A percentile compares a stretch with the other conserved stretches of the same genome.
Evolutionary conservation across 2,888 invertebrate species (phyloP).

Genomic region (Myopa tessellatipennis): DNA sequence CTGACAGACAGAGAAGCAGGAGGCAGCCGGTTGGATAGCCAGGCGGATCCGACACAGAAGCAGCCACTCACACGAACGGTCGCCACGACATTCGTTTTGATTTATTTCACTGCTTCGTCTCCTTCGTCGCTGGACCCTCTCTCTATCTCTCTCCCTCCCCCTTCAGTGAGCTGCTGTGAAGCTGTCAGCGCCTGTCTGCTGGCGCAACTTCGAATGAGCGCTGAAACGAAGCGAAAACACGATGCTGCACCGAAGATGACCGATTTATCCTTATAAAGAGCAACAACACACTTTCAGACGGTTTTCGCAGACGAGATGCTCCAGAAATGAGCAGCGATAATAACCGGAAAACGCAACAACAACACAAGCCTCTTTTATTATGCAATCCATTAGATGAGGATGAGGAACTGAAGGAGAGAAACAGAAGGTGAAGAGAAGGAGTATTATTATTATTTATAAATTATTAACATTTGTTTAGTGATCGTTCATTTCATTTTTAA

Average conservation of each 20-base stretch:
- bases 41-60: neutral
- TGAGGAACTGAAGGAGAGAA: neutral
- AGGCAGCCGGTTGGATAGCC: neutral
- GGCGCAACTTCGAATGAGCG: neutral
- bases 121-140: too few species aligned
- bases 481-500: too few species aligned
- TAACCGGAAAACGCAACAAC: neutral
- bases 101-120: slow-evolving; percentile 11
- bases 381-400: slow-evolving; percentile 1
- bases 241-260: slow-evolving; percentile 47
- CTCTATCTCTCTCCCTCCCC: neutral
- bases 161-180: neutral
- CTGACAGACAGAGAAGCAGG: neutral
- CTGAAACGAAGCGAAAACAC: neutral
- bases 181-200: neutral
- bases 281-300: neutral
- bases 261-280: slow-evolving; percentile 56
- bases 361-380: neutral
- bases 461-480: too few species aligned
- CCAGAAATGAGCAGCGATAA: slow-evolving; percentile 26
- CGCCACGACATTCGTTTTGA: neutral
- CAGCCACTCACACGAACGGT: neutral
- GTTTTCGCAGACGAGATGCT: slow-evolving; percentile 32
- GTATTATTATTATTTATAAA: neutral
- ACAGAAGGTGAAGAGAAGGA: neutral